Evolutionary conservation across 2,797 vertebrate genomes (phyloP), one percentile per base, ranked within the genome.

Genomic region (Rhadinocentrus ornatus): DNA sequence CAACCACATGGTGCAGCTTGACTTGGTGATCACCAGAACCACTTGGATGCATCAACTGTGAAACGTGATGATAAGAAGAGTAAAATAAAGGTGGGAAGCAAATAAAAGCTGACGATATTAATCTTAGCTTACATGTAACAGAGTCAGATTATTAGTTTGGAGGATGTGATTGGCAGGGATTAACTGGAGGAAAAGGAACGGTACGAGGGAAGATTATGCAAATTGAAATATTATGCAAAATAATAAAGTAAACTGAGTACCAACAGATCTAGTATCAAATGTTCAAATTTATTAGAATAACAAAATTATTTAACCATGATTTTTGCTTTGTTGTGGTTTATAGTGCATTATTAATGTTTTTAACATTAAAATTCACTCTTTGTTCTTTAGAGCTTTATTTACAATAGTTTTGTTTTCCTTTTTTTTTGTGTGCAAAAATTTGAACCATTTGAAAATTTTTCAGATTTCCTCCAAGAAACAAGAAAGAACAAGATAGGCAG

Each of bases 161-260:
- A 34, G 54, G 61, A 27, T 60, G 35, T 80, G 89, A 88, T 46
- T 88, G 87, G 66, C 77, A 63, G 79, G 88, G 88, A 90, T 88
- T 89, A 88, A 85, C 73, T 83, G 31, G 72, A 72, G 32, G 22
- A 27, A 46, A 66, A 78, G 41, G 60, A 48, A 62, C 55, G 54
- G 22, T 20, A 24, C 6, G 7, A 35, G 34, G 37, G 41, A 22
- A 55, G 85, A 88, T 89, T 89, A 89, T 81, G 86, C 60, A 81
- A 86, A 90, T 3, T 2, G 34, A 22, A 31, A 4, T 4, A 31
- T 85, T 68, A 87, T 85, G 82, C 71, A 66, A 75, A 89, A 63
- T 5, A 62, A 26, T n/a, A 11, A 56, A 8, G 31, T 29, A 24
- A 66, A 50, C 4, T 9, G 24, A 54, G 61, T 20, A 20, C 46